Evolutionary conservation across 2,797 vertebrate species (phyloP).

Genomic region (Catostomus latipinnis): DNA sequence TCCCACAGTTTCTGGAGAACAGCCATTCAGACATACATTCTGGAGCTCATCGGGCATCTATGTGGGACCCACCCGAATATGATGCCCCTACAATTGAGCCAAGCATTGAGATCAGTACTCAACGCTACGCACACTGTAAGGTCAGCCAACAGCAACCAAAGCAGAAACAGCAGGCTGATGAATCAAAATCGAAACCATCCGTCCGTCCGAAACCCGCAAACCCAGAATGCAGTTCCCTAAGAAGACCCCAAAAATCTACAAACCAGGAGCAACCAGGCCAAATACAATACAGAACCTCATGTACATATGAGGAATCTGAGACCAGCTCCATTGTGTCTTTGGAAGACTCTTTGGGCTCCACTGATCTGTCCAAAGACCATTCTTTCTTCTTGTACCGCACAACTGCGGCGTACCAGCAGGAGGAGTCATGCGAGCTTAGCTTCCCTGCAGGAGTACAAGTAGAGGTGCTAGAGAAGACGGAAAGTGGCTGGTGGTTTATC

Average conservation of each 20-base stretch:
- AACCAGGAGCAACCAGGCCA: constrained; percentile 81
- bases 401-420: constrained; percentile 89
- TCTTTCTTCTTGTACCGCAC: constrained; percentile 84
- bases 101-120: constrained; percentile 50
- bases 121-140: not conserved
- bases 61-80: constrained; percentile 52
- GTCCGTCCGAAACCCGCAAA: constrained; percentile 93
- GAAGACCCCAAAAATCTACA: constrained; percentile 88
- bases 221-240: constrained; percentile 90
- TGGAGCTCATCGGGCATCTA: constrained; percentile 77
- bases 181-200: constrained; percentile 83
- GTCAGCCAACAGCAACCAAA: not conserved
- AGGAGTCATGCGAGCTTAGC: constrained; percentile 93
- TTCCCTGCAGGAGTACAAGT: constrained; percentile 90
- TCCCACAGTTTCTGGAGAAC: constrained; percentile 76
- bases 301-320: constrained; percentile 83
- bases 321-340: constrained; percentile 81
- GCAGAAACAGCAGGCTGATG: constrained; percentile 30
- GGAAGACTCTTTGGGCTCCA: constrained; percentile 82
- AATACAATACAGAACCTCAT: constrained; percentile 83
- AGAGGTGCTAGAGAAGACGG: constrained; percentile 91
- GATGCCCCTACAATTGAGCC: constrained; percentile 68
- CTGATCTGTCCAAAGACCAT: constrained; percentile 81
- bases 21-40: constrained; percentile 55
- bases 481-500: constrained; percentile 97